Evolutionary conservation across 1,140 invertebrate genomes (phyloP), one percentile per base, ranked within the genome.

Genomic region (Bombyx mandarina): DNA sequence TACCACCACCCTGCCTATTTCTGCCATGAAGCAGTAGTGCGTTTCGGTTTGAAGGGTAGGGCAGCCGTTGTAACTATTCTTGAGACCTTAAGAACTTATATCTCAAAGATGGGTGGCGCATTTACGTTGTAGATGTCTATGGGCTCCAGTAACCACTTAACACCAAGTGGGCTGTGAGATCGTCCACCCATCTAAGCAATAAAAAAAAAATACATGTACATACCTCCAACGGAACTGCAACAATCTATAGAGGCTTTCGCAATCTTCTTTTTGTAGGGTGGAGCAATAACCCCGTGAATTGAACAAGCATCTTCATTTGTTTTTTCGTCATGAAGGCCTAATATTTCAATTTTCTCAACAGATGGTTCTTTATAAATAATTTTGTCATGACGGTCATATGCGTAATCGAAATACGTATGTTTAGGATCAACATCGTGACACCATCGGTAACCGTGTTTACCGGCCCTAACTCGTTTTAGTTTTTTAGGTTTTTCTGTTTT

Each of bases 151-250:
- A 18, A 18, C 12, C 12, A 18, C 12, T 18, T 18, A 18, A 18
- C 12, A 18, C 12, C 12, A 18, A 1, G 12, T 18, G 12, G 12
- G 12, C 12, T 18, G 12, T 18, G 12, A 18, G 12, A 18, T 18
- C 12, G 12, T 18, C 12, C 12, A 18, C 12, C 12, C 12, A 18
- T 18, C 12, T 18, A 18, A 18, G 12, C 12, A 18, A 7, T 51
- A 10, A 35, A 50, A 12, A 12, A 43, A 61, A 43, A 43, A 22
- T 56, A 55, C 48, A 46, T 26, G 22, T 51, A 56, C 26, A 47
- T 75, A 85, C 84, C 84, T 70, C 84, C 84, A 60, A 85, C 77
- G 44, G 78, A 63, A 69, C 79, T 84, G 57, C 84, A 87, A 52
- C 84, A 87, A 62, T 87, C 84, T 55, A 87, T 62, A 12, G 77